phyloP scores from a whole-genome alignment of 2,113 vertebrate species.

The Cyprinodon brontotheroides region DNA sequence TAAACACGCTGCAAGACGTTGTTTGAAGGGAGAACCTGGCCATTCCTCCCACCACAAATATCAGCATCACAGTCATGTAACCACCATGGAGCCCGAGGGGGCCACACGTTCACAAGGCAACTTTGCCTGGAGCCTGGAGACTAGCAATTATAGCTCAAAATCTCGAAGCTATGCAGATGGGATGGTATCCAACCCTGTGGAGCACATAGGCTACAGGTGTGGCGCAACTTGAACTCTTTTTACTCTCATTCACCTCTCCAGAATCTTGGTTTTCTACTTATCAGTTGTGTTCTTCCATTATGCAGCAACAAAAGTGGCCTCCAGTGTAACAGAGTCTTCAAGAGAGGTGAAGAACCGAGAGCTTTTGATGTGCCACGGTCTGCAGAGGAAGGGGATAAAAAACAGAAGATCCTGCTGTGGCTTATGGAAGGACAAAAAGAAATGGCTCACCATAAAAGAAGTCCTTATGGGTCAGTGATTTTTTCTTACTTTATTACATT shows the following conservation, averaged over 20 bases:
- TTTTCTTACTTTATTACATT: neutral
- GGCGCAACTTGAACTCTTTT: neutral
- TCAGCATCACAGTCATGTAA: conserved; percentile 82
- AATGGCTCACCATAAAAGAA: conserved; percentile 89
- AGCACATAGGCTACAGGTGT: conserved; percentile 82
- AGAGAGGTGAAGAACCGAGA: conserved; percentile 75
- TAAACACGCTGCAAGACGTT: conserved; percentile 82
- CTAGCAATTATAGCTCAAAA: conserved; percentile 83
- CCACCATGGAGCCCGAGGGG: conserved; percentile 83
- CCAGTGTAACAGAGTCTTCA: conserved; percentile 81
- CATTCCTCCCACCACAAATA: conserved; percentile 89
- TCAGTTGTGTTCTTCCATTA: neutral
- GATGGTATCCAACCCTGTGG: conserved; percentile 65
- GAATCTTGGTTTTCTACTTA: neutral
- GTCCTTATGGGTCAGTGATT: conserved; percentile 84
- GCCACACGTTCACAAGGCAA: conserved; percentile 76
- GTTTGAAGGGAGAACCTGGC: conserved; percentile 80
- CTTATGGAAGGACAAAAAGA: conserved; percentile 92
- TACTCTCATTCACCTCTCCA: neutral
- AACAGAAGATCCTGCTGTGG: conserved; percentile 96
- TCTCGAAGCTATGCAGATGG: conserved; percentile 85
- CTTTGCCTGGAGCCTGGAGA: conserved; percentile 84
- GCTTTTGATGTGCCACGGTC: conserved; percentile 78
- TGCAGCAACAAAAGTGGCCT: conserved; percentile 80
- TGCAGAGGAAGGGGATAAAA: conserved; percentile 86